Evolutionary conservation across 2,888 invertebrate species (phyloP).

Genomic region (Acleris laterana): DNA sequence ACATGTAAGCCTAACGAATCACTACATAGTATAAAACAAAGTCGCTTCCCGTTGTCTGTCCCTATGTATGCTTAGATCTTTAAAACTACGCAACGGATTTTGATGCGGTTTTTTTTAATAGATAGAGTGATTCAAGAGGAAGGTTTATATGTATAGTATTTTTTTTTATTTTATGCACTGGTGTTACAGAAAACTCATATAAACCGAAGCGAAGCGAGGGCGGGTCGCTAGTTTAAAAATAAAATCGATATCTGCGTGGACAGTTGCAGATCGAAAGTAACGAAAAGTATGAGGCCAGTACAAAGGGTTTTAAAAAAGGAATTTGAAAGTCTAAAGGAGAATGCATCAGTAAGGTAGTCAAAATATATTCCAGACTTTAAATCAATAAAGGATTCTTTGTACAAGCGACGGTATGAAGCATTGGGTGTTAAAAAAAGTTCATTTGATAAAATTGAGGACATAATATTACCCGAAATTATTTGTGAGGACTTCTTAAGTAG

Average conservation of each 20-base stretch:
- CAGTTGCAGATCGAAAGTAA: conserved; percentile 4
- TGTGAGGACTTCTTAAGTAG: conserved; percentile 11
- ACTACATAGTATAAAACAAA: too few relatives aligned
- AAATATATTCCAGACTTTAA: conserved; percentile 6
- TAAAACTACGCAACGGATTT: too few relatives aligned
- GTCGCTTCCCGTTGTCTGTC: too few relatives aligned
- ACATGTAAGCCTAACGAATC: conserved; percentile 4
- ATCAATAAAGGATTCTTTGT: conserved; percentile 7
- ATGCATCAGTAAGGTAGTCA: not conserved
- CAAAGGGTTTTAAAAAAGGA: conserved; percentile 13
- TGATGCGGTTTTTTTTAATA: too few relatives aligned
- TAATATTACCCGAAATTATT: conserved; percentile 13
- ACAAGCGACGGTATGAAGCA: not conserved
- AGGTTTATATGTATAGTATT: too few relatives aligned
- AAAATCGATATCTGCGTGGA: not conserved
- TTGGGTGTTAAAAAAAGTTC: conserved; percentile 5
- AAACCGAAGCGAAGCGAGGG: too few relatives aligned
- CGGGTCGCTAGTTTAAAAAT: too few relatives aligned
- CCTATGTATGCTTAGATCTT: too few relatives aligned
- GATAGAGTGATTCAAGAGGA: too few relatives aligned
- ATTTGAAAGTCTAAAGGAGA: conserved; percentile 2
- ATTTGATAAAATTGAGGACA: conserved; percentile 2
- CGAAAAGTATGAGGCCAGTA: conserved; percentile 4
- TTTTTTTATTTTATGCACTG: too few relatives aligned
- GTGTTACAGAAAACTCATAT: too few relatives aligned